Conservation (phyloP, 2,888 invertebrate species). For the Tholera decimalis region DNA sequence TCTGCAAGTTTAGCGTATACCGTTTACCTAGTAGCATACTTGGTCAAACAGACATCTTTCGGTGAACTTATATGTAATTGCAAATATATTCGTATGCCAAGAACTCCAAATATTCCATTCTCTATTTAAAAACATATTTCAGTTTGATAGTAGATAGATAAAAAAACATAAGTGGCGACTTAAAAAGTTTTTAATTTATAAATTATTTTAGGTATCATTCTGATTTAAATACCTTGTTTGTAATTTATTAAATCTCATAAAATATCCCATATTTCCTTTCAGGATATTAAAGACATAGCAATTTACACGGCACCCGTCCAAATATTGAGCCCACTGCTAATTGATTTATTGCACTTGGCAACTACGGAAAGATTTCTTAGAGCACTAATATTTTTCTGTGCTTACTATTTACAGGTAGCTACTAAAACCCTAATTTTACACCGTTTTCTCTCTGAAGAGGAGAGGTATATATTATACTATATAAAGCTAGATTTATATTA, state of each 20-base stretch:
- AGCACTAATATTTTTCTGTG: slow-evolving; percentile 92
- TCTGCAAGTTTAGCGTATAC: not conserved
- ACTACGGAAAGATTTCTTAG: slow-evolving; percentile 92
- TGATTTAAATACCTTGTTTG: not conserved
- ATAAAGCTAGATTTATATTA: too few species aligned
- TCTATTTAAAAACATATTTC: not conserved
- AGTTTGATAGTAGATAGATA: not conserved
- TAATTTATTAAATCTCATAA: not conserved
- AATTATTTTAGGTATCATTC: not conserved
- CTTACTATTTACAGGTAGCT: slow-evolving; percentile 92
- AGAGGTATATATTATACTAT: too few species aligned
- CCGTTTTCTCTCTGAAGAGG: not conserved
- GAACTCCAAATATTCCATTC: not conserved
- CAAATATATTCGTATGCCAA: not conserved
- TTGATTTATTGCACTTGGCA: slow-evolving; percentile 91
- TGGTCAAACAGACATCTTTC: not conserved
- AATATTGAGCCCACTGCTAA: slow-evolving; percentile 91
- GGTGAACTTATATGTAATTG: not conserved
- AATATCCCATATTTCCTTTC: slow-evolving; percentile 23
- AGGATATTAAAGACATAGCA: slow-evolving; percentile 90
- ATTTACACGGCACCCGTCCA: slow-evolving; percentile 89
- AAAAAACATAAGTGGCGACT: not conserved
- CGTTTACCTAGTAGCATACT: not conserved
- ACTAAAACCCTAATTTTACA: not conserved
- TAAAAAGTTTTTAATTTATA: too few species aligned